Conservation (phyloP, 2,888 invertebrate species). For the Dimorphilus gyrociliatus region DNA sequence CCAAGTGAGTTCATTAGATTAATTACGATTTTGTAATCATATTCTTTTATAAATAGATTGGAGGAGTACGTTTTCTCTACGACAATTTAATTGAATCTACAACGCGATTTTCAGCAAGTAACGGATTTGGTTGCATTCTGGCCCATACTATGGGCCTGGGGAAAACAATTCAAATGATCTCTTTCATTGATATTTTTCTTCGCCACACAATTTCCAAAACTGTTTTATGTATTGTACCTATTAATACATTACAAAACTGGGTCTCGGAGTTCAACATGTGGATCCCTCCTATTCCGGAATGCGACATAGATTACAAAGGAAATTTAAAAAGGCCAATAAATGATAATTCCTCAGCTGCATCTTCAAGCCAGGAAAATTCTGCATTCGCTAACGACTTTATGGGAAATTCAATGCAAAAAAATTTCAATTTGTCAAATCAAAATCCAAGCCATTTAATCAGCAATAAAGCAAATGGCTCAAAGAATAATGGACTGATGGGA, state of each 20-base stretch:
- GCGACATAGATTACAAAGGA: too few species aligned
- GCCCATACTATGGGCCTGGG: slow-evolving; percentile 99
- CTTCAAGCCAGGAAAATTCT: too few species aligned
- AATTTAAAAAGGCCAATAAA: too few species aligned
- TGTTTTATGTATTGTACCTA: slow-evolving; percentile 89
- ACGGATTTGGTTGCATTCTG: slow-evolving; percentile 88
- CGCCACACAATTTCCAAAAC: slow-evolving; percentile 71
- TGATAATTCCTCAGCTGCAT: too few species aligned
- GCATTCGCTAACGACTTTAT: too few species aligned
- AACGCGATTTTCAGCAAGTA: slow-evolving; percentile 62
- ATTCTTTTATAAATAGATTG: slow-evolving; percentile 49
- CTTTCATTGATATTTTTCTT: slow-evolving; percentile 87
- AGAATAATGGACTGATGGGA: too few species aligned
- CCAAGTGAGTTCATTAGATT: slow-evolving; percentile 47
- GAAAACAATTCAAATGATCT: slow-evolving; percentile 77
- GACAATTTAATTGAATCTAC: slow-evolving; percentile 92
- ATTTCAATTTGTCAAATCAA: too few species aligned
- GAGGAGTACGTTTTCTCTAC: slow-evolving; percentile 82
- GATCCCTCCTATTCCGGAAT: slow-evolving; percentile 58
- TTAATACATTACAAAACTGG: slow-evolving; percentile 97
- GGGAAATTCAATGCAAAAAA: too few species aligned
- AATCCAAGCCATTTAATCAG: too few species aligned
- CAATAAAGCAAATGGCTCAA: too few species aligned
- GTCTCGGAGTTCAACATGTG: slow-evolving; percentile 91
- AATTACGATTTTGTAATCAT: slow-evolving; percentile 2